Conservation (phyloP, 2,888 invertebrate species). For the Volucella inflata region DNA sequence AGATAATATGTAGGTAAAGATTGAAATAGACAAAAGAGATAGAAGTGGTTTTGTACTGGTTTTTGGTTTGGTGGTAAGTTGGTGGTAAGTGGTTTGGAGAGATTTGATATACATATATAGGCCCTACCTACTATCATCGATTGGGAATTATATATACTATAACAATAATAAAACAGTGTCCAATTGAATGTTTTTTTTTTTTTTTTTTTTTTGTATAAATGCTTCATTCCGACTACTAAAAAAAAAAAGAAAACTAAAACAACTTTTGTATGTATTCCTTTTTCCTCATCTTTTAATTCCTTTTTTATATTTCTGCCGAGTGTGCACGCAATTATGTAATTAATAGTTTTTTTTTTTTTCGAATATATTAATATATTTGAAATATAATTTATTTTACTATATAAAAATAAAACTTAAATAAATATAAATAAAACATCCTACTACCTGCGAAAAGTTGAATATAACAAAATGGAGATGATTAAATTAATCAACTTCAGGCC, state of each 20-base stretch:
- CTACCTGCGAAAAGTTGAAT: constrained; percentile 58
- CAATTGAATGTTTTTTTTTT: constrained; percentile 45
- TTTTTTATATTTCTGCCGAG: constrained; percentile 71
- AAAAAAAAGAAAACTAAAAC: constrained; percentile 41
- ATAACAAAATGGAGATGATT: constrained; percentile 48
- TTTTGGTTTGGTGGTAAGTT: constrained; percentile 49
- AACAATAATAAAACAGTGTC: constrained; percentile 39
- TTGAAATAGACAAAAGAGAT: constrained; percentile 53
- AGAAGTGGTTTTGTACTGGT: constrained; percentile 28
- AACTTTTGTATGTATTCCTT: constrained; percentile 62
- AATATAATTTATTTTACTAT: constrained; percentile 18
- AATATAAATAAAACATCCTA: constrained; percentile 32
- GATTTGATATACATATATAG: constrained; percentile 40
- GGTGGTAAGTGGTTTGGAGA: constrained; percentile 57
- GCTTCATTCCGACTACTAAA: constrained; percentile 79
- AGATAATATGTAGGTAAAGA: constrained; percentile 60
- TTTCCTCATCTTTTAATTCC: constrained; percentile 41
- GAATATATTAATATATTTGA: constrained; percentile 23
- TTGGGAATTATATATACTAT: constrained; percentile 60
- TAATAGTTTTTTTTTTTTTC: constrained; percentile 35
- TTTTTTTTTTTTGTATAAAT: constrained; percentile 69
- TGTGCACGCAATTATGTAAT: constrained; percentile 76
- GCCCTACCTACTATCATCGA: constrained; percentile 57
- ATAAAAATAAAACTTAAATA: no score
- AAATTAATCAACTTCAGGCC: constrained; percentile 75